Conservation (phyloP, 2,797 vertebrate species). For the Lagocephalus sceleratus region DNA sequence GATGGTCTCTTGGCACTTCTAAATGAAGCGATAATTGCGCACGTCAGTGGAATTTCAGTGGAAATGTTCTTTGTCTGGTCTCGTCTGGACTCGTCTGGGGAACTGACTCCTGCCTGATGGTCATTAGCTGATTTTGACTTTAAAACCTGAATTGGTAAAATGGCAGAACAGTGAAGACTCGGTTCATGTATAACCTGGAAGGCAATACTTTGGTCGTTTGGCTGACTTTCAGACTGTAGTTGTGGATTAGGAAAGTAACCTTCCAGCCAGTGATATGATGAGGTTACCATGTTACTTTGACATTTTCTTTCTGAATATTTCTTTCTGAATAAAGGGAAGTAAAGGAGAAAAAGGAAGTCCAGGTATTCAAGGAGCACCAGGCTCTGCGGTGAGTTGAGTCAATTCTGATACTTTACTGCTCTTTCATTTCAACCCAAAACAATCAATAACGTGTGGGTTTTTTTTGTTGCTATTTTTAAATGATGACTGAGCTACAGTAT, state of each 20-base stretch:
- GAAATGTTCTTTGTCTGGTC: conserved; percentile 52
- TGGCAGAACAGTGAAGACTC: conserved; percentile 44
- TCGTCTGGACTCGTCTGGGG: conserved; percentile 48
- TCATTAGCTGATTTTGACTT: conserved; percentile 55
- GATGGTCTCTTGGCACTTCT: conserved; percentile 30
- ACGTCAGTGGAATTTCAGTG: conserved; percentile 58
- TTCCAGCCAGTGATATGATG: conserved; percentile 9
- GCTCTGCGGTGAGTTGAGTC: conserved; percentile 76
- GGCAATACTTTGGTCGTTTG: conserved; percentile 46
- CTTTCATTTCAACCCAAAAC: no score
- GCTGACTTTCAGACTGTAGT: conserved; percentile 35
- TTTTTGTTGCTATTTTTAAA: background rate
- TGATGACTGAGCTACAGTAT: no score
- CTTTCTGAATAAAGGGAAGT: conserved; percentile 77
- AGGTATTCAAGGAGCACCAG: conserved; percentile 79
- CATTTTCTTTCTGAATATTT: conserved; percentile 36
- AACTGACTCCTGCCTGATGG: conserved; percentile 55
- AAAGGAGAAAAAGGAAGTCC: conserved; percentile 85
- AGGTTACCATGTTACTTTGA: conserved; percentile 7
- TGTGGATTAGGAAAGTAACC: background rate
- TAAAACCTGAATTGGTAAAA: conserved; percentile 48
- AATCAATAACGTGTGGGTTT: background rate
- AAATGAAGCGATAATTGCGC: conserved; percentile 42
- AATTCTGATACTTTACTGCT: no score
- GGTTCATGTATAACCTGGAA: conserved; percentile 42